Base-by-base conservation (phyloP, 2,113 vertebrate genomes). In the Monopterus albus region DNA sequence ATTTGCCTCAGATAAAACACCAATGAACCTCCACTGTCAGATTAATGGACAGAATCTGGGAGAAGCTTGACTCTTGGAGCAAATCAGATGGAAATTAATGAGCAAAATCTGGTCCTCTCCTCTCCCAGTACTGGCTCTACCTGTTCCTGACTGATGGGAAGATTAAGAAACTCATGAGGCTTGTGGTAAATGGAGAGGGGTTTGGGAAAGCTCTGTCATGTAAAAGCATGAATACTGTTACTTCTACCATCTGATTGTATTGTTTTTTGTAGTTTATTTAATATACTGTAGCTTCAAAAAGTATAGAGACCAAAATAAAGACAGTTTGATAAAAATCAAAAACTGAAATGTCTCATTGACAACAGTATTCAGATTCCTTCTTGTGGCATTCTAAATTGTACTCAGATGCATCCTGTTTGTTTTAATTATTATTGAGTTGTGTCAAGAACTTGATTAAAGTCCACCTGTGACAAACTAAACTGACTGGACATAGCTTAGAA, bases 151-250 rank as follows among this genome's bases (percentile, higher is more conserved):
- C 91, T 86, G 86, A 89, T 78, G 88, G 88, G 87, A 90, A 92
- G 90, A 92, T 93, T 92, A 92, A 87, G 87, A 85, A 91, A 65
- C 82, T 90, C 85, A 91, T 92, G 88, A 92, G 88, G 79, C 92
- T 90, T 92, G 88, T 64, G 79, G 78, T 90, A 88, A 91, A 90
- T 56, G 84, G 63, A 71, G 67, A 76, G 39, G 20, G 31, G 40
- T 6, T 66, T 3, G 13, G 20, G 55, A 52, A 67, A 67, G 45
- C 49, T 63, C 11, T 29, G 17, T 33, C 20, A 40, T 47, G 13
- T 40, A 31, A 43, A 17, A 18, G 62, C 4, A 45, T 35, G 67
- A 56, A 69, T 36, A 23, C 2, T 50, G 10, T 35, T 52, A 39
- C 29, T 57, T 58, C 7, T 45, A 38, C 47, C 5, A 0, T 31